These are phyloP conservation scores for Hymenochirus boettgeri DNA, from an alignment of 2,113 vertebrate genomes.

Conservation along the genomic window DNA sequence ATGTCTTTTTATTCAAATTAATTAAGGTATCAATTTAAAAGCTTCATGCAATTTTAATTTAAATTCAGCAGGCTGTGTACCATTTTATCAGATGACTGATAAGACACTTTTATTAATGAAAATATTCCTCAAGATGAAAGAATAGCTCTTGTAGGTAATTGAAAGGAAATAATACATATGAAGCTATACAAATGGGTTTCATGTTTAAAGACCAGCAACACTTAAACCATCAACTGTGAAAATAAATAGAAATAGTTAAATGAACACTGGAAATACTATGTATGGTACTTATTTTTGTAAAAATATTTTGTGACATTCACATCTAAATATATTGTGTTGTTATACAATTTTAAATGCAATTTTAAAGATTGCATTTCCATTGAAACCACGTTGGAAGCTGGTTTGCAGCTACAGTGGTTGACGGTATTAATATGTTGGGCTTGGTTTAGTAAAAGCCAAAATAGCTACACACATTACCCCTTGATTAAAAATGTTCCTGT, in stretches of 20 bases:
- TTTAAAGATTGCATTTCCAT: too few relatives aligned
- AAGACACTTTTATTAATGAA: conserved; percentile 51
- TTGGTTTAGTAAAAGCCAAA: too few relatives aligned
- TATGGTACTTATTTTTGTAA: too few relatives aligned
- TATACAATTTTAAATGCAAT: too few relatives aligned
- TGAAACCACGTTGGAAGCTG: too few relatives aligned
- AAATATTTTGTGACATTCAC: too few relatives aligned
- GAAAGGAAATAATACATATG: conserved; percentile 18
- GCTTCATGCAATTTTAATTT: conserved; percentile 60
- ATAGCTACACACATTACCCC: too few relatives aligned
- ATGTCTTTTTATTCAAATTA: conserved; percentile 60
- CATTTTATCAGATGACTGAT: conserved; percentile 55
- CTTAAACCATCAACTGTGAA: not conserved
- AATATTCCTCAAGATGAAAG: conserved; percentile 33
- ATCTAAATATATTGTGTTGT: too few relatives aligned
- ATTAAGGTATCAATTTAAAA: conserved; percentile 62
- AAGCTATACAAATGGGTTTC: conserved; percentile 16
- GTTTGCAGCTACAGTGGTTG: too few relatives aligned
- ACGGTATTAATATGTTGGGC: too few relatives aligned
- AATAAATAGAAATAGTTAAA: not conserved
- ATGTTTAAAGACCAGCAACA: not conserved
- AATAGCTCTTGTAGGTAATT: not conserved
- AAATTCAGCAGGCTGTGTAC: conserved; percentile 55
- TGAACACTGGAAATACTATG: too few relatives aligned
- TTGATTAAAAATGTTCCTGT: too few relatives aligned